Conservation (phyloP, 2,888 invertebrate species). For the Watsonalla binaria region DNA sequence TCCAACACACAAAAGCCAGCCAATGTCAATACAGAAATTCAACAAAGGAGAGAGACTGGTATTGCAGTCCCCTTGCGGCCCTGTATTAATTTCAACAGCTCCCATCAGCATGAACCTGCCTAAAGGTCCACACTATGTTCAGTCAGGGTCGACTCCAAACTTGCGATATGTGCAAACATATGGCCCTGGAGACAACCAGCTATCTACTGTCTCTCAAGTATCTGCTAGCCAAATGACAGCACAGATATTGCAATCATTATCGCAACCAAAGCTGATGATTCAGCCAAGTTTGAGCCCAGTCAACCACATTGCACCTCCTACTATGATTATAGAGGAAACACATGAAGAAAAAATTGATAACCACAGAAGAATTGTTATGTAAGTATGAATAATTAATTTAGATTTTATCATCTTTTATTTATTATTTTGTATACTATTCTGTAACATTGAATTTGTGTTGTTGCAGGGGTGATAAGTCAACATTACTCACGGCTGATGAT, state of each 20-base stretch:
- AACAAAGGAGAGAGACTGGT: constrained; percentile 65
- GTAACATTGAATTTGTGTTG: constrained; percentile 10
- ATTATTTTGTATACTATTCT: constrained; percentile 1
- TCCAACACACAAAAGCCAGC: constrained; percentile 57
- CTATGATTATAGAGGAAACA: constrained; percentile 41
- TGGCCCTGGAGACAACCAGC: constrained; percentile 52
- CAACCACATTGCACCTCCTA: constrained; percentile 33
- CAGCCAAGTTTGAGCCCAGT: constrained; percentile 43
- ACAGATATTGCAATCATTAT: constrained; percentile 79
- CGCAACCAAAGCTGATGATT: constrained; percentile 66
- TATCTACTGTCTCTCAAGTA: constrained; percentile 66
- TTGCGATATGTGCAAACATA: constrained; percentile 69
- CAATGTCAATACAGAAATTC: constrained; percentile 50
- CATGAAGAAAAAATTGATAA: constrained; percentile 48
- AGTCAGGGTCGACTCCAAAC: constrained; percentile 67
- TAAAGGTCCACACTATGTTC: constrained; percentile 73
- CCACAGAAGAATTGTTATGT: constrained; percentile 69
- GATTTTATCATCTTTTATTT: constrained; percentile 4
- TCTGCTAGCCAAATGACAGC: constrained; percentile 81
- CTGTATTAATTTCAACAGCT: constrained; percentile 65
- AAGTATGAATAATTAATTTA: constrained; percentile 33
- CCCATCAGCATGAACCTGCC: constrained; percentile 56
- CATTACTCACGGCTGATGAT: constrained; percentile 68
- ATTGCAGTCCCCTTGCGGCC: constrained; percentile 67
- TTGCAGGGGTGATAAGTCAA: constrained; percentile 73